Evolutionary conservation across 2,113 vertebrate species (phyloP), one percentile per base, ranked within the genome.

Genomic region (Hypanus sabinus): DNA sequence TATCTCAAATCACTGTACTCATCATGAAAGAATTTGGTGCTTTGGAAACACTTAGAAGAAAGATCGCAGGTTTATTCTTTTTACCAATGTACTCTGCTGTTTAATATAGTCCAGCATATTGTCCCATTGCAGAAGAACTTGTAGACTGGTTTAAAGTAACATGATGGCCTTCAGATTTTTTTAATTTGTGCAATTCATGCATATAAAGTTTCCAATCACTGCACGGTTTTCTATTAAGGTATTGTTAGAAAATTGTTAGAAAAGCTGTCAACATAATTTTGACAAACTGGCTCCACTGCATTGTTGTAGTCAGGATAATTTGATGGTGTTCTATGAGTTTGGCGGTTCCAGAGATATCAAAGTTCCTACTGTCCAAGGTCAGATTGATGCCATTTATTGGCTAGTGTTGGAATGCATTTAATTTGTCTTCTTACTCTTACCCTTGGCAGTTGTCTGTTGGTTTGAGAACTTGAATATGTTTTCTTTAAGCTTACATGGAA

Each of bases 11-110:
- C 70, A 93, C 36, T 55, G 68, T 14, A 71, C 22, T 75, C 91
- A 73, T 73, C 36, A 55, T 93, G 38, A 93, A 73, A 93, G 70
- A 73, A 93, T 93, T 73, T 93, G 70, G 36, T 93, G 91, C 91
- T 93, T 93, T 93, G 91, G 68, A 75, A 93, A 75, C 12, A 71
- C 46, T 93, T 93, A 12, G 91, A 73, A 93, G 55, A 73, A 33
- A 70, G 36, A n/a, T 93, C 24, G 55, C 91, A 93, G 24, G 91
- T 75, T 36, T 55, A 16, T 36, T 55, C 70, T 93, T 33, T 93
- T 75, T 92, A 92, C 90, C 16, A 70, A 20, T 11, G 33, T 92
- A 92, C 36, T 20, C 68, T 91, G 38, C 27, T 36, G 12, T 83
- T 38, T 57, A 55, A 85, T 24, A 88, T 60, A 62, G 60, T 27